A percentile compares a stretch with the other conserved stretches of the same genome.
These are phyloP conservation scores for Amphipoea lucens DNA, from an alignment of 2,888 invertebrate genomes.

Conservation along the genomic window DNA sequence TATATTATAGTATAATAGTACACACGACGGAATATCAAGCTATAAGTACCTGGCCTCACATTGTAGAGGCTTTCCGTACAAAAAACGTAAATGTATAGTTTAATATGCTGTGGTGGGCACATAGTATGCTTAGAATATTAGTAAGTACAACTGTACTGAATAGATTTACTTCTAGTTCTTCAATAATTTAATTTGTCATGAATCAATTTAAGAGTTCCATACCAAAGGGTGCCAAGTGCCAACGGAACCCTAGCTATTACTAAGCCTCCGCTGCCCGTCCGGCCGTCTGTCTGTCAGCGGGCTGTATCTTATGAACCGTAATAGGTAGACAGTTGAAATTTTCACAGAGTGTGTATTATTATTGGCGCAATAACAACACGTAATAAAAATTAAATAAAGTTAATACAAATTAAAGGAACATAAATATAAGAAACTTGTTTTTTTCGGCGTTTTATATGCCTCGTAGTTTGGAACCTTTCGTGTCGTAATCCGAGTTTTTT, in stretches of 20 bases:
- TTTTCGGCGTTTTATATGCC: background rate
- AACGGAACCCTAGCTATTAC: background rate
- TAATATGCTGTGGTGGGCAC: background rate
- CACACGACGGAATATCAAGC: background rate
- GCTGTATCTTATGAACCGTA: background rate
- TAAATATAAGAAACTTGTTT: background rate
- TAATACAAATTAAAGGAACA: background rate
- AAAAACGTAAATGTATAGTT: background rate
- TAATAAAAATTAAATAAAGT: background rate
- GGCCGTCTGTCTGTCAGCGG: background rate
- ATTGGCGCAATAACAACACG: background rate
- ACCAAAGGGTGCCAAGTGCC: background rate
- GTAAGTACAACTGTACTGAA: background rate
- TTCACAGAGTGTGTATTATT: background rate
- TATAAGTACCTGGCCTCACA: background rate
- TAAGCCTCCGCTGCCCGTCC: no score
- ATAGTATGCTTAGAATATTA: background rate
- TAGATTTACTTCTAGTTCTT: background rate
- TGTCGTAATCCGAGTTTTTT: background rate
- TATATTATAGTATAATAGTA: background rate
- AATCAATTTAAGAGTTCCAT: background rate
- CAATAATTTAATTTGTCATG: background rate
- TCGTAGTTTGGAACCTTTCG: background rate
- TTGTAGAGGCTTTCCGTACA: background rate
- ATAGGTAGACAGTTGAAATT: background rate